Evolutionary conservation across 2,113 vertebrate genomes (phyloP).

Genomic region (Glareola pratincola): DNA sequence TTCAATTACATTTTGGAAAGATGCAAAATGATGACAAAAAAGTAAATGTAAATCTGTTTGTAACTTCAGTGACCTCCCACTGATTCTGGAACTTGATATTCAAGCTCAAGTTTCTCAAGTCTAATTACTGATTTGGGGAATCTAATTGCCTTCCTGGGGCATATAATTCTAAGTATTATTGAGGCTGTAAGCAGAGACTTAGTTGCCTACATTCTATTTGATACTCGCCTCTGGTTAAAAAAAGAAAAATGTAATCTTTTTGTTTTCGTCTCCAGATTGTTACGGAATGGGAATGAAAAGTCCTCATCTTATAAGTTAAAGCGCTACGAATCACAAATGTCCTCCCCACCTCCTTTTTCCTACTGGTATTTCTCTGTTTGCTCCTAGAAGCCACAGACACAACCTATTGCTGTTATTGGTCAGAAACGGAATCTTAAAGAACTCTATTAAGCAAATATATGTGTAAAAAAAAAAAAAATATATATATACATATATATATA

Average conservation of each 20-base stretch:
- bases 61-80: neutral
- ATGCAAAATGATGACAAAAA: neutral
- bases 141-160: neutral
- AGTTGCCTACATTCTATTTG: neutral
- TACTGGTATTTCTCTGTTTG: neutral
- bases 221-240: neutral
- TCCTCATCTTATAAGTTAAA: neutral
- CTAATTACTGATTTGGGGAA: neutral
- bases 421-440: neutral
- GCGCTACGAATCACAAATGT: neutral
- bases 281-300: neutral
- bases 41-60: neutral
- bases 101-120: neutral
- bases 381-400: neutral
- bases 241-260: neutral
- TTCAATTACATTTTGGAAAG: neutral
- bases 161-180: neutral
- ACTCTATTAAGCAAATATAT: neutral
- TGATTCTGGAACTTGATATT: neutral
- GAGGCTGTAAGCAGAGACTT: neutral
- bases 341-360: neutral
- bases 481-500: neutral
- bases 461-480: no score
- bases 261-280: constrained; percentile 4
- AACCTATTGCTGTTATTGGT: neutral